Base-by-base conservation (phyloP, 30 jellyfish, hydroid and myxozoan genomes). In the Pelagia noctiluca region DNA sequence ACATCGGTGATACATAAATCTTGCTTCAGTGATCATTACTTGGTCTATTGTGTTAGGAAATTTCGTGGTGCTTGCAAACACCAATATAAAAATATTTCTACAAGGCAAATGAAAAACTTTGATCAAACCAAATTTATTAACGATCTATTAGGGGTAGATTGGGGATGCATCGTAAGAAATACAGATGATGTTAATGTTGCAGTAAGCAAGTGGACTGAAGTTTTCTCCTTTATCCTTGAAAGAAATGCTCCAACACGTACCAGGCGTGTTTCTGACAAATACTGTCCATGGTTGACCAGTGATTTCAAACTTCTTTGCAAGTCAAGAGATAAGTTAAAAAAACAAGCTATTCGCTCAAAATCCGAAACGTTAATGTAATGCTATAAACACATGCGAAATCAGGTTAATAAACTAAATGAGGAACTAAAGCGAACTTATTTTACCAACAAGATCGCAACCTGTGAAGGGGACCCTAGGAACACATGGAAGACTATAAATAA, bases 41-140 rank as follows among this genome's bases (percentile, higher is more conserved):
- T n/a, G n/a, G n/a, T n/a, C n/a, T n/a, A n/a, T n/a, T n/a, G n/a
- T n/a, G n/a, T n/a, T n/a, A n/a, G n/a, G n/a, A n/a, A n/a, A n/a
- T n/a, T n/a, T n/a, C n/a, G n/a, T n/a, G n/a, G n/a, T n/a, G n/a
- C n/a, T n/a, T n/a, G n/a, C n/a, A n/a, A n/a, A n/a, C n/a, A n/a
- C n/a, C n/a, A n/a, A n/a, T n/a, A n/a, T n/a, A n/a, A n/a, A n/a
- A n/a, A n/a, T n/a, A n/a, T n/a, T n/a, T n/a, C 57, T 42, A 42
- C 57, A 42, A 42, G 57, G 57, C 57, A 42, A 42, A 42, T 42
- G 57, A 42, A 42, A 42, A 42, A 42, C 57, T 42, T 42, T 42
- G 12, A 42, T 42, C 12, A 42, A 42, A 42, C 8, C 8, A 16
- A 42, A 16, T 42, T 42, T 42, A 16, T 42, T 42, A 42, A 16